phyloP scores from a whole-genome alignment of 1,140 invertebrate species.

The Saccostrea cuccullata region DNA sequence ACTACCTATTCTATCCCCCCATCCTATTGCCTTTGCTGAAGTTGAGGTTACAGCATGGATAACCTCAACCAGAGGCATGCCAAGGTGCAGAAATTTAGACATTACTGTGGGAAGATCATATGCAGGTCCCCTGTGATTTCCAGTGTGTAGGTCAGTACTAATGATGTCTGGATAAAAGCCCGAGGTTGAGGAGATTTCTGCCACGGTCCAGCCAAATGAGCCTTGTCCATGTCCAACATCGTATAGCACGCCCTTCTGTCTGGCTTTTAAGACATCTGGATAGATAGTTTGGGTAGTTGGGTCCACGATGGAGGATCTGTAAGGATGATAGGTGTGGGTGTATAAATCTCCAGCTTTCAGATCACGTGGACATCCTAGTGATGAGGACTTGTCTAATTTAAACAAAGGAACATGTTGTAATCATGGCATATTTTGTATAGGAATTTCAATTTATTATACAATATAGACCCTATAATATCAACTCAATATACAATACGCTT shows the following conservation, averaged over 20 bases:
- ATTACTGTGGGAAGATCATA: conserved; percentile 72
- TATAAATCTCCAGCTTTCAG: conserved; percentile 71
- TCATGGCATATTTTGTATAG: neutral
- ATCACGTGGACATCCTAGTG: conserved; percentile 66
- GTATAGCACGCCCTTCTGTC: conserved; percentile 69
- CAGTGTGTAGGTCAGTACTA: conserved; percentile 72
- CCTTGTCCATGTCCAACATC: conserved; percentile 74
- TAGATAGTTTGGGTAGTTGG: conserved; percentile 50
- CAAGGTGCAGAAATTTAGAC: conserved; percentile 73
- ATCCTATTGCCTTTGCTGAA: conserved; percentile 67
- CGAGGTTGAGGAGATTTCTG: conserved; percentile 62
- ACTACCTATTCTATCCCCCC: conserved; percentile 60
- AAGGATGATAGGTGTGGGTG: conserved; percentile 70
- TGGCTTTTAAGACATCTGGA: conserved; percentile 67
- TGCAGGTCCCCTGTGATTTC: conserved; percentile 66
- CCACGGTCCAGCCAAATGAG: conserved; percentile 71
- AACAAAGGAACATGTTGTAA: neutral
- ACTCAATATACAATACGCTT: too few species aligned
- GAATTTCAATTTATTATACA: too few species aligned
- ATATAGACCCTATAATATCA: too few species aligned
- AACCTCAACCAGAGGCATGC: conserved; percentile 71
- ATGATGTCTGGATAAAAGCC: conserved; percentile 73
- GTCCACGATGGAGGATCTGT: conserved; percentile 63
- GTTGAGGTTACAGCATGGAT: conserved; percentile 67
- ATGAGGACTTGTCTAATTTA: conserved; percentile 26